Conservation (phyloP, 1,140 invertebrate species). For the Doryteuthis pealeii region DNA sequence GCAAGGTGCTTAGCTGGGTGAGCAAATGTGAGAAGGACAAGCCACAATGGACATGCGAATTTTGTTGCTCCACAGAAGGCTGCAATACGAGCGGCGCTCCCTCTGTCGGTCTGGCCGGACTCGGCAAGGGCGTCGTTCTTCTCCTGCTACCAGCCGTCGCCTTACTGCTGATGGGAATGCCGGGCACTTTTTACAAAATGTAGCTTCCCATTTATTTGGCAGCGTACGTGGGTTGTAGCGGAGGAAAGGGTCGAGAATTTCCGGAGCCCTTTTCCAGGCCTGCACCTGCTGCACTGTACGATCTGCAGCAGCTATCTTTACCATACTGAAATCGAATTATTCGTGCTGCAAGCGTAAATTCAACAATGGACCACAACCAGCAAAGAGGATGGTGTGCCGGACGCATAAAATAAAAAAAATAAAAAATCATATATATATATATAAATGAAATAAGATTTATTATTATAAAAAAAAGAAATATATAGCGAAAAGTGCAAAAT, state of each 20-base stretch:
- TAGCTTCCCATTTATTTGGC: not conserved
- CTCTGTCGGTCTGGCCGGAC: not conserved
- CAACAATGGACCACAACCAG: no score
- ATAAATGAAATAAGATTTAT: no score
- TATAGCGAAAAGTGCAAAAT: no score
- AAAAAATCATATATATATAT: no score
- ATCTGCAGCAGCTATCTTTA: no score
- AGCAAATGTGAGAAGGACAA: constrained; percentile 5
- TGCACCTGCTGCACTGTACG: no score
- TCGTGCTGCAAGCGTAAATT: no score
- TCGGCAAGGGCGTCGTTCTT: not conserved
- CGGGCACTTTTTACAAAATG: not conserved
- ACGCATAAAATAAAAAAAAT: no score
- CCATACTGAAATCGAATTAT: no score
- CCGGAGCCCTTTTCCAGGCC: no score
- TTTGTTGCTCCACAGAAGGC: not conserved
- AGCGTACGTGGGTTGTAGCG: not conserved
- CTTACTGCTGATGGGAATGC: not conserved
- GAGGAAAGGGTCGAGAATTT: not conserved
- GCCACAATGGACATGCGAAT: constrained; percentile 6
- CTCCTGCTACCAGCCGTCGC: not conserved
- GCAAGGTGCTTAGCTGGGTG: not conserved
- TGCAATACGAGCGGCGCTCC: not conserved
- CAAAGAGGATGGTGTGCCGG: no score
- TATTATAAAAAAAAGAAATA: no score